Base-by-base conservation (phyloP, 2,797 vertebrate species). In the Dromococcyx pavoninus region DNA sequence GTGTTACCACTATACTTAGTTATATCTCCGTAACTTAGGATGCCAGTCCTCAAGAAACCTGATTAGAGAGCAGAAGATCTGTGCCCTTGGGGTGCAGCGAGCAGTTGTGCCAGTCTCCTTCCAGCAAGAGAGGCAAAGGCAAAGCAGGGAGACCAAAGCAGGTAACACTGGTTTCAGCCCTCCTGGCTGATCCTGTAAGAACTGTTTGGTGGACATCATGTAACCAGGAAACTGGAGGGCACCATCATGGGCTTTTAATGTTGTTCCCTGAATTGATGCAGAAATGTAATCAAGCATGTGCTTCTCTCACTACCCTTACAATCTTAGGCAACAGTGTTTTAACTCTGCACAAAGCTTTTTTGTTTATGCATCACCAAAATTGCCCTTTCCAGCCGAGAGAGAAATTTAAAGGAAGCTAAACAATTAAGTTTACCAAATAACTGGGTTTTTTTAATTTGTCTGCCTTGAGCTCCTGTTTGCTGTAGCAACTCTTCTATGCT, bases 51-150 rank as follows among this genome's bases (percentile, higher is more conserved):
- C 13, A 43, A 28, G 73, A 71, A 92, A 73, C 7, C 27, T 66
- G 27, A 44, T 50, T 22, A 58, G 8, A 54, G 12, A 41, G 7
- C 19, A 46, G 37, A 5, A 35, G 5, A 15, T 28, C 27, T 74
- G 71, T 80, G 58, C 12, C 25, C 25, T 79, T 0, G 0, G 14
- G 19, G n/a, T 53, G 39, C 67, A 74, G 37, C 1, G 0, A 67
- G 13, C 39, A 51, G n/a, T 32, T n/a, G 39, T 24, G 72, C 27
- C 35, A 43, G 24, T 8, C 12, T 57, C 23, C 17, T 61, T 81
- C 11, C 58, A 73, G 7, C 14, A 43, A 28, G 16, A 70, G 35
- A 81, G 15, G 22, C 56, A 84, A 79, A 77, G 43, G 25, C 33
- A 89, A 74, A 91, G 46, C 9, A 37, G 14, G 72, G 69, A 35